These are phyloP conservation scores for Saturnia pavonia DNA, from an alignment of 2,888 invertebrate genomes.

Conservation along the genomic window DNA sequence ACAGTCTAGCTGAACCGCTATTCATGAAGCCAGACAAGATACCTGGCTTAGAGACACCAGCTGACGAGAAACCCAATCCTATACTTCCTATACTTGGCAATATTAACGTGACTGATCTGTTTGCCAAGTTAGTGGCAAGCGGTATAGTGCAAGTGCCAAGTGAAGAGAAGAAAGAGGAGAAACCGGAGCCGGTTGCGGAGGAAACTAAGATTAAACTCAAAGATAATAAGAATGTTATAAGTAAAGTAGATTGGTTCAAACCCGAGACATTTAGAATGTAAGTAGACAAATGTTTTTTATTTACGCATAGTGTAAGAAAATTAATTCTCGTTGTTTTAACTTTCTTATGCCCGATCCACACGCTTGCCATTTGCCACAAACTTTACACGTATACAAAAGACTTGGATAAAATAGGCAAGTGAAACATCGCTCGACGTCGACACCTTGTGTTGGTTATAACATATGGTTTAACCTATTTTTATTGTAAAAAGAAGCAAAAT, in stretches of 20 bases:
- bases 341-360: no score
- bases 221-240: conserved; percentile 73
- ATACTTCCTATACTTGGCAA: conserved; percentile 55
- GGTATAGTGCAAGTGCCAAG: conserved; percentile 71
- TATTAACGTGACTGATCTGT: conserved; percentile 90
- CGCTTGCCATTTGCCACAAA: no score
- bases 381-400: no score
- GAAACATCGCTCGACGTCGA: no score
- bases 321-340: no score
- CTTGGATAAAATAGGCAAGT: no score
- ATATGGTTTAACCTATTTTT: no score
- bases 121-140: conserved; percentile 91
- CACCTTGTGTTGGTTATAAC: no score
- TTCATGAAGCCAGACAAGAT: conserved; percentile 57
- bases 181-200: conserved; percentile 44
- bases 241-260: conserved; percentile 84
- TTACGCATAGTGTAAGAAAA: no score
- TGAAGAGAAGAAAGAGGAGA: conserved; percentile 43
- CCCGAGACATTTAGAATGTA: conserved; percentile 89
- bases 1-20: conserved; percentile 76
- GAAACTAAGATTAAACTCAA: conserved; percentile 44
- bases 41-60: conserved; percentile 64
- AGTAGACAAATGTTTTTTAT: conserved; percentile 48
- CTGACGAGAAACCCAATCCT: conserved; percentile 54
- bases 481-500: no score